A percentile compares a stretch with the other conserved stretches of the same genome.
These are phyloP conservation scores for Phodopus roborovskii DNA, from an alignment of 2,113 vertebrate species.

Conservation along the genomic window DNA sequence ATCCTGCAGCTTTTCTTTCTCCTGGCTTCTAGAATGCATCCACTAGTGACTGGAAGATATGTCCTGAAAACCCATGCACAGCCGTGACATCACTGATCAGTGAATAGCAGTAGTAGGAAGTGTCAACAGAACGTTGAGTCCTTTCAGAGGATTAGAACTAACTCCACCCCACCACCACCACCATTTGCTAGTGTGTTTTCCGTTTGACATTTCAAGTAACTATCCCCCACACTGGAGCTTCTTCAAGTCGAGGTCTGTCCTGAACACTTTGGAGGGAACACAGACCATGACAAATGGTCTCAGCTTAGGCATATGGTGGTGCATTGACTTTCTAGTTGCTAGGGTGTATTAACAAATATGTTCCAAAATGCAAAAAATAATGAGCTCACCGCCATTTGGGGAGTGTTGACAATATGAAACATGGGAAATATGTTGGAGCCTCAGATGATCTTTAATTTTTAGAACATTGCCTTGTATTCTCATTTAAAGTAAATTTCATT, in stretches of 20 bases:
- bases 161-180: not conserved
- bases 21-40: not conserved
- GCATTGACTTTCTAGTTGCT: slow-evolving; percentile 45
- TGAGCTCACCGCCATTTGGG: not conserved
- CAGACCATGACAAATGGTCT: slow-evolving; percentile 68
- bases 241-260: slow-evolving; percentile 57
- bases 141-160: not conserved
- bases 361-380: slow-evolving; percentile 71
- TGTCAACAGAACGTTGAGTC: not conserved
- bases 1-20: not conserved
- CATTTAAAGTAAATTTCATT: slow-evolving; percentile 52
- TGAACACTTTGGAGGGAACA: slow-evolving; percentile 40
- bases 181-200: slow-evolving; percentile 54
- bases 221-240: slow-evolving; percentile 7
- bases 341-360: slow-evolving; percentile 38
- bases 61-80: not conserved
- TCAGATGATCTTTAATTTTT: slow-evolving; percentile 52
- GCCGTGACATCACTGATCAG: not conserved
- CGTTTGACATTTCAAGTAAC: slow-evolving; percentile 70
- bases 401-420: slow-evolving; percentile 14
- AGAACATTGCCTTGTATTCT: slow-evolving; percentile 63
- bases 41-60: not conserved
- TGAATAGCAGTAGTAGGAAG: not conserved
- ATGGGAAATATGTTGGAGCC: not conserved
- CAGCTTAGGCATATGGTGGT: slow-evolving; percentile 34